Conservation (phyloP, 2,888 invertebrate species). For the Apamea crenata region DNA sequence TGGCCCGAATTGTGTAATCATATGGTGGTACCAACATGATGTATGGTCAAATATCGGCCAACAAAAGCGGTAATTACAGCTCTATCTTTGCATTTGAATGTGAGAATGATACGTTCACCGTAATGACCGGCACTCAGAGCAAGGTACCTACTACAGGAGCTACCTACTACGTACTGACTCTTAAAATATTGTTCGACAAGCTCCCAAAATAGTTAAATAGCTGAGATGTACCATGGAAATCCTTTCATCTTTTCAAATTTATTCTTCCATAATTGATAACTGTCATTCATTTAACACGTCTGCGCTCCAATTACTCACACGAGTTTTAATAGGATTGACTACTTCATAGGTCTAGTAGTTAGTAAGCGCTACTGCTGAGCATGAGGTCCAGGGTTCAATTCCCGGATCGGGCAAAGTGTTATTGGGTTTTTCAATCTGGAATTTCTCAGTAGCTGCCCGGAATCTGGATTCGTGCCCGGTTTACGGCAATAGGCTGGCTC, state of each 20-base stretch:
- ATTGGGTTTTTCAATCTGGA: background rate
- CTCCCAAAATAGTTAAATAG: constrained; percentile 1
- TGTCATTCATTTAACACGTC: constrained; percentile 13
- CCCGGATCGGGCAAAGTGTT: background rate
- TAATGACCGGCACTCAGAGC: constrained; percentile 11
- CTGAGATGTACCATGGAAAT: background rate
- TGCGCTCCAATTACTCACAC: background rate
- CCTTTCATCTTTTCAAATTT: constrained; percentile 7
- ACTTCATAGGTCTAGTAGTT: background rate
- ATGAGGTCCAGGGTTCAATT: background rate
- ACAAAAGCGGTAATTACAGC: constrained; percentile 51
- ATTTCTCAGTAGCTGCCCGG: background rate
- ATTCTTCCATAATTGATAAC: constrained; percentile 9
- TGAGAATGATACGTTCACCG: constrained; percentile 29
- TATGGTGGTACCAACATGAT: constrained; percentile 50
- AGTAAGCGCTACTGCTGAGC: background rate
- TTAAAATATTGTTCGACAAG: background rate
- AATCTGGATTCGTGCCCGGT: background rate
- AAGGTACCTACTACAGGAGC: background rate
- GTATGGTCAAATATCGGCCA: constrained; percentile 55
- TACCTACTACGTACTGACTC: background rate
- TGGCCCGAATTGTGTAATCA: constrained; percentile 68
- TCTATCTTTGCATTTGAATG: constrained; percentile 32
- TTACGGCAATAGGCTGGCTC: no score
- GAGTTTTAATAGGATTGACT: constrained; percentile 3